Percentiles rank a stretch among this genome's conserved stretches.
These are phyloP conservation scores for Hipparchia sbordonii DNA, from an alignment of 2,888 invertebrate genomes.

Conservation along the genomic window DNA sequence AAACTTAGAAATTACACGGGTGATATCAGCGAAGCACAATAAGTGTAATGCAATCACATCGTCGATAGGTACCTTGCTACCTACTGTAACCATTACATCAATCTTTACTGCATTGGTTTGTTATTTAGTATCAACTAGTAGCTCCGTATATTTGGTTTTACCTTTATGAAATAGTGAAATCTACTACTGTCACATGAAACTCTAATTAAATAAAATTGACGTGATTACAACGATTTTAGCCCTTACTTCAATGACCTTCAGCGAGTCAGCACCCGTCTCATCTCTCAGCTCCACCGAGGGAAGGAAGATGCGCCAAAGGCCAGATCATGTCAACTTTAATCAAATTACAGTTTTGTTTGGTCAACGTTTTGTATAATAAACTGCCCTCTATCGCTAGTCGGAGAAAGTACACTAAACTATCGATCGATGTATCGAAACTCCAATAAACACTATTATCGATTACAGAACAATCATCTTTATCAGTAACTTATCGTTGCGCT, in stretches of 20 bases:
- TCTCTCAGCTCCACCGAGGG: too few species aligned
- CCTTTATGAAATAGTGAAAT: neutral
- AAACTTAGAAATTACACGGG: slow-evolving; percentile 6
- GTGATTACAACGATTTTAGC: neutral
- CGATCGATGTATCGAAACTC: neutral
- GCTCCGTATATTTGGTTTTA: neutral
- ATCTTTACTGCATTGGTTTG: neutral
- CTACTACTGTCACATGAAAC: neutral
- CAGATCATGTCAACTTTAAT: neutral
- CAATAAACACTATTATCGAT: neutral
- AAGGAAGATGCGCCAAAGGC: neutral
- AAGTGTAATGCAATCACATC: neutral
- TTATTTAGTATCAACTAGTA: neutral
- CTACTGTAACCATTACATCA: neutral
- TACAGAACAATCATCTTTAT: too few species aligned
- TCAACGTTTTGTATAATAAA: neutral
- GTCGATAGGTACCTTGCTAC: neutral
- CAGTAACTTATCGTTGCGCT: too few species aligned
- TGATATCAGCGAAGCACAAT: slow-evolving; percentile 16
- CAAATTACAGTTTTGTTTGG: neutral
- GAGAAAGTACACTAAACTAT: neutral
- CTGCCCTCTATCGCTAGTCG: neutral
- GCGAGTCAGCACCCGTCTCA: too few species aligned
- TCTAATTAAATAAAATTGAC: neutral
- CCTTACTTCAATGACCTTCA: too few species aligned